These are phyloP conservation scores for Meganola albula DNA, from an alignment of 2,888 invertebrate genomes.

Conservation along the genomic window DNA sequence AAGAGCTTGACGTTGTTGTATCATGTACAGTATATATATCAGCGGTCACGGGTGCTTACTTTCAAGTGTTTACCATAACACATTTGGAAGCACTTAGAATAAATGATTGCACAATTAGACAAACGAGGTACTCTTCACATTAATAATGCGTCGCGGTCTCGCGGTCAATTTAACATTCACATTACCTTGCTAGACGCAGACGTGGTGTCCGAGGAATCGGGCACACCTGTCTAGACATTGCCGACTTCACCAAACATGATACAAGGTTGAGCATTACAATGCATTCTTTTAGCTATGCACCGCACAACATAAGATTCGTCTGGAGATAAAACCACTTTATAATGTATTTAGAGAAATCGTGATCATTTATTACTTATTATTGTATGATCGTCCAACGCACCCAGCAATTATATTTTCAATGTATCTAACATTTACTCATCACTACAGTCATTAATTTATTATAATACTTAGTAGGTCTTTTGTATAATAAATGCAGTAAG, in stretches of 20 bases:
- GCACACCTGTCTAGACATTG: slow-evolving; percentile 36
- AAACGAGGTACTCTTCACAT: slow-evolving; percentile 38
- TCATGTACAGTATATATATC: slow-evolving; percentile 14
- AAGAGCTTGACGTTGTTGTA: no score
- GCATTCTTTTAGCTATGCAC: slow-evolving; percentile 21
- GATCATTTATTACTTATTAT: slow-evolving; percentile 1
- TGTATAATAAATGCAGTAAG: no score
- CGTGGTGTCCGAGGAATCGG: slow-evolving; percentile 29
- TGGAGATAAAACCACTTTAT: slow-evolving; percentile 7
- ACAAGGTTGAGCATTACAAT: slow-evolving; percentile 34
- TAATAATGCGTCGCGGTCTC: slow-evolving; percentile 46
- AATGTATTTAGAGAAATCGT: neutral
- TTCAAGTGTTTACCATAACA: slow-evolving; percentile 29
- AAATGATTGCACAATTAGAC: slow-evolving; percentile 40
- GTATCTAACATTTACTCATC: no score
- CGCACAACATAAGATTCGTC: slow-evolving; percentile 16
- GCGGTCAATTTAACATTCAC: slow-evolving; percentile 52
- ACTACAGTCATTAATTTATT: no score
- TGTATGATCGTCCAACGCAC: neutral
- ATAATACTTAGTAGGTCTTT: no score
- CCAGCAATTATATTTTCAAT: neutral
- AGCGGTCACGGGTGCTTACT: slow-evolving; percentile 32
- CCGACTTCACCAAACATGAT: slow-evolving; percentile 29
- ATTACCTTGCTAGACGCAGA: slow-evolving; percentile 33
- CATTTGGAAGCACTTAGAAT: slow-evolving; percentile 35